Base-by-base conservation (phyloP, 1,140 invertebrate genomes). In the Hycleus phaleratus region DNA sequence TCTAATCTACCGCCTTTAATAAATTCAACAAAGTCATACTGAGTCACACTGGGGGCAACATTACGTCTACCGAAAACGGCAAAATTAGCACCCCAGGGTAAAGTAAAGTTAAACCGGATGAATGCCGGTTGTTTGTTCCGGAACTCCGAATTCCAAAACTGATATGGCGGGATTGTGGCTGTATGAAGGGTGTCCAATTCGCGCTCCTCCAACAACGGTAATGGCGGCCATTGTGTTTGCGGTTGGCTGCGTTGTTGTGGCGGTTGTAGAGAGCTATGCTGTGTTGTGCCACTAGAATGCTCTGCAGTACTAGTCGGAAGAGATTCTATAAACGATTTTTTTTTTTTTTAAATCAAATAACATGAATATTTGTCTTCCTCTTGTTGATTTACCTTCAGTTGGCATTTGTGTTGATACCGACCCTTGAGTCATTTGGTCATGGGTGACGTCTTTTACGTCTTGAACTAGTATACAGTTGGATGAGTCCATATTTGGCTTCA, bases 1-100 rank as follows among this genome's bases (percentile, higher is more conserved):
- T 91, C 88, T 3, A 91, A 77, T 18, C 88, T 79, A 24, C 89
- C 89, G 12, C 88, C 89, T 69, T 87, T 86, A 61, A 93, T 86
- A 70, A 93, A 92, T 77, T 96, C 91, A 11, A 91, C 89, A 73
- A 97, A 95, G 73, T 97, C 94, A 73, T 96, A 95, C 73, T 96
- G 91, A 26, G 93, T 95, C 58, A 97, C 90, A 68, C 91, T 93
- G 0, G 95, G 94, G 0, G 90, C 88, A 24, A 92, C 88, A 73
- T 95, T 95, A 60, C 91, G 81, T 60, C 93, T 81, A 3, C 92
- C 92, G 75, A 94, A 97, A 50, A 97, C 88, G 26, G 93, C 94
- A 69, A 97, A 88, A 74, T 95, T 93, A 9, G 92, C 90, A 64
- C 89, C 87, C 83, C 88, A 88, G 0, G 92, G 90, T 62, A 96